These are phyloP conservation scores for Formica exsecta DNA, from an alignment of 1,140 invertebrate genomes.

Conservation along the genomic window DNA sequence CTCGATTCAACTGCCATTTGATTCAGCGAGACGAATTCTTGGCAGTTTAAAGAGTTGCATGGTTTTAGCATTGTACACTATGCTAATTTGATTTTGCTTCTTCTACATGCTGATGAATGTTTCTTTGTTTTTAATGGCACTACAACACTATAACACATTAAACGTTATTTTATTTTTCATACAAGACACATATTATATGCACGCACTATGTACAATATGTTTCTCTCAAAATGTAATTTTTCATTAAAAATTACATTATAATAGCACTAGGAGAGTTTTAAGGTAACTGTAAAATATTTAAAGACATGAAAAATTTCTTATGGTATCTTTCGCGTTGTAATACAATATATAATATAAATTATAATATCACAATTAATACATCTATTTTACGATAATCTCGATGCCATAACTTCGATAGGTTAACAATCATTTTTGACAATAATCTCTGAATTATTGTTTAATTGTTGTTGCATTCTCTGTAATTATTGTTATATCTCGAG, in stretches of 20 bases:
- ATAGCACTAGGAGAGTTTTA: constrained; percentile 20
- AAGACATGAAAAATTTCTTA: constrained; percentile 42
- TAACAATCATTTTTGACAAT: constrained; percentile 30
- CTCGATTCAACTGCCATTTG: not conserved
- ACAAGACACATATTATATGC: constrained; percentile 12
- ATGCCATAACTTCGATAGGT: constrained; percentile 56
- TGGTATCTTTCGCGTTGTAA: not conserved
- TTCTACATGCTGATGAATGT: constrained; percentile 16
- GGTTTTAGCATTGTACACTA: constrained; percentile 36
- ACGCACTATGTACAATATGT: constrained; percentile 36
- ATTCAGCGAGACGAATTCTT: not conserved
- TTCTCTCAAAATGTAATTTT: constrained; percentile 41
- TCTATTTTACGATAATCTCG: constrained; percentile 35
- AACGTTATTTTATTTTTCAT: constrained; percentile 21
- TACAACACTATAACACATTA: constrained; percentile 17
- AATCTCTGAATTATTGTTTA: constrained; percentile 36
- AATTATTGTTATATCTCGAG: not conserved
- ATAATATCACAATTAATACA: constrained; percentile 9
- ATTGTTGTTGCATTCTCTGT: constrained; percentile 49
- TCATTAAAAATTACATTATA: not conserved
- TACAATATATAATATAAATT: not conserved
- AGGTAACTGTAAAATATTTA: constrained; percentile 55
- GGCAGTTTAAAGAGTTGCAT: constrained; percentile 15
- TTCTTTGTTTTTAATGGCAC: constrained; percentile 27
- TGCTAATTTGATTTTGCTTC: constrained; percentile 30